phyloP scores from a whole-genome alignment of 2,888 invertebrate genomes.

The Aleiodes alternator region DNA sequence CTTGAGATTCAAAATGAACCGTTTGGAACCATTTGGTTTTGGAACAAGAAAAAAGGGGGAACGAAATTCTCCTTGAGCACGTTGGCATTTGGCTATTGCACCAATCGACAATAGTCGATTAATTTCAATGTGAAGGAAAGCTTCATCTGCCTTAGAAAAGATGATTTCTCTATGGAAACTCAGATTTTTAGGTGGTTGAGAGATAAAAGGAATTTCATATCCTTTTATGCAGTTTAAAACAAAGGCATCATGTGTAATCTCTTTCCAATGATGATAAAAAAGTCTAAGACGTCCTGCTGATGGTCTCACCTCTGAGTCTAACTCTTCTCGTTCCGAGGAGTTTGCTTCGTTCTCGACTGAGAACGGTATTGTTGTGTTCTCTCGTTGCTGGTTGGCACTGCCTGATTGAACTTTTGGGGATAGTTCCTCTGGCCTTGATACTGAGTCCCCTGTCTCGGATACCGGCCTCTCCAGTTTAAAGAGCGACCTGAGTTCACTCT shows the following conservation, averaged over 20 bases:
- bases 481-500: slow-evolving; percentile 10
- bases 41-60: slow-evolving; percentile 54
- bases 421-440: slow-evolving; percentile 40
- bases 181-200: too few relatives aligned
- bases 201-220: slow-evolving; percentile 35
- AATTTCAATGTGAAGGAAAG: slow-evolving; percentile 17
- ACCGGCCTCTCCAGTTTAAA: slow-evolving; percentile 47
- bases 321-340: too few relatives aligned
- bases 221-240: slow-evolving; percentile 26
- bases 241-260: slow-evolving; percentile 40
- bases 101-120: slow-evolving; percentile 36
- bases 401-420: slow-evolving; percentile 1
- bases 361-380: slow-evolving; percentile 10
- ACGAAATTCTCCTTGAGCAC: slow-evolving; percentile 50
- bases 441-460: slow-evolving; percentile 43
- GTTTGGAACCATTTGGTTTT: slow-evolving; percentile 53
- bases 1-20: slow-evolving; percentile 60
- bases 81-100: slow-evolving; percentile 41
- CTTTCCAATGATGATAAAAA: slow-evolving; percentile 20
- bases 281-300: slow-evolving; percentile 36
- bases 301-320: slow-evolving; percentile 31
- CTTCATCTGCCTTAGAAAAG: slow-evolving; percentile 9
- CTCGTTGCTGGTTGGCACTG: slow-evolving; percentile 21
- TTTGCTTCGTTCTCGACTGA: too few relatives aligned
- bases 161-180: neutral